These are phyloP conservation scores for Bubo bubo DNA, from an alignment of 2,113 vertebrate species.

Conservation along the genomic window DNA sequence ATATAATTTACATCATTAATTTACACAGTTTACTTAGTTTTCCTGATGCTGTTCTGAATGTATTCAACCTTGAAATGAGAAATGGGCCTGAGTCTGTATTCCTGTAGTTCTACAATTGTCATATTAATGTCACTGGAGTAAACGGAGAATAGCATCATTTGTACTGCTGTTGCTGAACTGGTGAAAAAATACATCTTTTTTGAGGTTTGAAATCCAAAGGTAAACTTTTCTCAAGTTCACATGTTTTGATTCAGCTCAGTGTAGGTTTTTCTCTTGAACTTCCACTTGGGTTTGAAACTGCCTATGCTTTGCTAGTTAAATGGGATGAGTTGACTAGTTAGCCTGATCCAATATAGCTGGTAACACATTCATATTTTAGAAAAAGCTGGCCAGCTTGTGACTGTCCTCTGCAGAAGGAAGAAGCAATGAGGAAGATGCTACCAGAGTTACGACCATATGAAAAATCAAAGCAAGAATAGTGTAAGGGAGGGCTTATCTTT, in stretches of 20 bases:
- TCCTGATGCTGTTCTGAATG: not conserved
- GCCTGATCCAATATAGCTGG: not conserved
- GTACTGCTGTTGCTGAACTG: not conserved
- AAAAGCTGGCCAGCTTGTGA: not conserved
- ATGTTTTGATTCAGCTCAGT: not conserved
- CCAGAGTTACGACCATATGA: not conserved
- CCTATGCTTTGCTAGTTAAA: not conserved
- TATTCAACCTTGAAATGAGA: conserved; percentile 2
- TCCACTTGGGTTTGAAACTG: not conserved
- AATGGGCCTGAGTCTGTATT: not conserved
- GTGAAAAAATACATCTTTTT: not conserved
- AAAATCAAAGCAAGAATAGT: not conserved
- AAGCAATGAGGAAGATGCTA: not conserved
- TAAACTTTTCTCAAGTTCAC: not conserved
- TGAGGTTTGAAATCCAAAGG: not conserved
- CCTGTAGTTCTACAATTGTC: not conserved
- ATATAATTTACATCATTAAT: not conserved
- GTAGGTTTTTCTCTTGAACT: not conserved
- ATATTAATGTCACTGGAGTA: not conserved
- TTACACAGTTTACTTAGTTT: not conserved
- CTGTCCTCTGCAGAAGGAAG: not conserved
- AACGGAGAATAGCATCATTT: not conserved
- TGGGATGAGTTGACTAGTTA: not conserved
- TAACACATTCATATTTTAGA: not conserved
- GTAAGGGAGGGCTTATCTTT: not conserved